Evolutionary conservation across 2,888 invertebrate genomes (phyloP).

Genomic region (Caenorhabditis imperialis): DNA sequence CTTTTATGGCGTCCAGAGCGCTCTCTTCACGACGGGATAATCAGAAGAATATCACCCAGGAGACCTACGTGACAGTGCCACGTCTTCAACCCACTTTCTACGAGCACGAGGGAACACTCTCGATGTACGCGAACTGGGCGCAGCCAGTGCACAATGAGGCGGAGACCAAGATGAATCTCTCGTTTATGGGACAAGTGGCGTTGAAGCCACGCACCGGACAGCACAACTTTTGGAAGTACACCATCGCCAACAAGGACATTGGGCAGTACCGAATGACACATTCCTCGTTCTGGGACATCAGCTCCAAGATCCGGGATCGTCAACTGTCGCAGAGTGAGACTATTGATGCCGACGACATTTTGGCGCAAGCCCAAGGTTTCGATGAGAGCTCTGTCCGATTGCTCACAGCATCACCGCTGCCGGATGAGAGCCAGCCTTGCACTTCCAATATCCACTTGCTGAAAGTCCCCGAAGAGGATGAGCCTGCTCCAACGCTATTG

Average conservation of each 20-base stretch:
- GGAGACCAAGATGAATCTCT: conserved; percentile 66
- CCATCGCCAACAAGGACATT: conserved; percentile 57
- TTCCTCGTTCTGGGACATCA: conserved; percentile 73
- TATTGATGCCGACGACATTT: too few species aligned
- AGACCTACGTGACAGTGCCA: conserved; percentile 91
- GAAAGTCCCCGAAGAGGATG: too few species aligned
- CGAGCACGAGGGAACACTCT: conserved; percentile 83
- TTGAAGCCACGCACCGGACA: conserved; percentile 56
- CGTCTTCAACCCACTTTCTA: conserved; percentile 95
- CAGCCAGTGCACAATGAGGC: conserved; percentile 41
- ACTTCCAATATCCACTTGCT: too few species aligned
- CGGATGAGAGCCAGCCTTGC: too few species aligned
- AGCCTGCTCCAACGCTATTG: conserved; percentile 7
- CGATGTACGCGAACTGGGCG: conserved; percentile 94
- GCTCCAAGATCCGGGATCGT: conserved; percentile 30
- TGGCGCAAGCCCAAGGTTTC: too few species aligned
- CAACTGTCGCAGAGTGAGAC: conserved; percentile 33
- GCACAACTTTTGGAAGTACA: conserved; percentile 56
- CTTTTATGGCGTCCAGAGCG: conserved; percentile 46
- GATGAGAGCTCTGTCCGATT: neutral
- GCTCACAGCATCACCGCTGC: neutral
- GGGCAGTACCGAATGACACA: conserved; percentile 70
- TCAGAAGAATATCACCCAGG: conserved; percentile 67
- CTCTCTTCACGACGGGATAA: conserved; percentile 24
- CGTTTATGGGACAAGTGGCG: conserved; percentile 64